Evolutionary conservation across 2,888 invertebrate species (phyloP), one percentile per base, ranked within the genome.

Genomic region (Euproctis similis): DNA sequence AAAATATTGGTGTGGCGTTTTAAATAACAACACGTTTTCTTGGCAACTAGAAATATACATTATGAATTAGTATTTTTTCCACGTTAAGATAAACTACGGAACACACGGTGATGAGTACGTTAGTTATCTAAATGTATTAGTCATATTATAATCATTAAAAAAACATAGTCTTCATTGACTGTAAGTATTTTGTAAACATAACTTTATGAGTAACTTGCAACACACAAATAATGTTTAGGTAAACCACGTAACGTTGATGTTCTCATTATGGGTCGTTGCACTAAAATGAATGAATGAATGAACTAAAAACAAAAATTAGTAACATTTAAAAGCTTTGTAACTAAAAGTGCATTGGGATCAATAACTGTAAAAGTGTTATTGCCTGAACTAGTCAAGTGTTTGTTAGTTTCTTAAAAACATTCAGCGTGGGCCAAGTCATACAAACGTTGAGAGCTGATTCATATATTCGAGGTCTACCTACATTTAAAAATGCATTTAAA

Each of bases 301-400:
- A 39, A 30, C 35, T 47, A n/a, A n/a, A n/a, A n/a, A 53, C 51
- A 51, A 53, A 54, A 53, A 57, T 45, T 55, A 39, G 45, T n/a
- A n/a, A n/a, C n/a, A n/a, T n/a, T n/a, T n/a, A n/a, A 48, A 56
- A 63, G 42, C 53, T 54, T 46, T 51, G 47, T 50, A 46, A 50
- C 52, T 36, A 39, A 57, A 53, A 61, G 42, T 54, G 54, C 52
- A 68, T 64, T 57, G 53, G 46, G 60, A 52, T 46, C 59, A 42
- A 29, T 69, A 67, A 64, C 65, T 60, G 64, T 64, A 63, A 45
- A 58, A 33, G 36, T 35, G 43, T 41, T n/a, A 37, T 30, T 34
- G n/a, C n/a, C n/a, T 40, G 23, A 46, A 24, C 34, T 32, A 32
- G 24, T 30, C 24, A 32, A 8, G 23, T 18, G 29, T 20, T 16